Conservation (phyloP, 2,113 vertebrate species). For the Odobenus rosmarus region DNA sequence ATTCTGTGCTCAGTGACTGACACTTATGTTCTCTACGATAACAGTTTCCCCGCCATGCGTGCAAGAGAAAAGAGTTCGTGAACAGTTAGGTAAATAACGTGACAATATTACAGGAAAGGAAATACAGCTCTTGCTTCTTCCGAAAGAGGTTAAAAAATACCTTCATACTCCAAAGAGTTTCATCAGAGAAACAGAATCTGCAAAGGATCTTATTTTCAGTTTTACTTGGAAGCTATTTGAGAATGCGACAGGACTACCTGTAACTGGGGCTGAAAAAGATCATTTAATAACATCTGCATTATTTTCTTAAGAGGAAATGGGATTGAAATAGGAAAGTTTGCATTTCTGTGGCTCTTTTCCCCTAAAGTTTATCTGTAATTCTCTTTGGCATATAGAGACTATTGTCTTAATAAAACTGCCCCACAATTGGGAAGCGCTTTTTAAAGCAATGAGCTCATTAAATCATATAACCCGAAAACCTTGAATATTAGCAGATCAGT, state of each 20-base stretch:
- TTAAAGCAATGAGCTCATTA: not conserved
- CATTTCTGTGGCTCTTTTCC: not conserved
- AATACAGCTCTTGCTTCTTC: not conserved
- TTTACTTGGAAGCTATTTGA: conserved; percentile 34
- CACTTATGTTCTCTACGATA: not conserved
- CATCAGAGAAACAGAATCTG: conserved; percentile 16
- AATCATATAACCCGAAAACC: not conserved
- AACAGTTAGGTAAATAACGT: not conserved
- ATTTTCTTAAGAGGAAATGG: conserved; percentile 9
- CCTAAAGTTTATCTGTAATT: not conserved
- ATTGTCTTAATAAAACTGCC: conserved; percentile 41
- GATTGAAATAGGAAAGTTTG: not conserved
- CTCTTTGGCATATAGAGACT: not conserved
- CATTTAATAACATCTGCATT: not conserved
- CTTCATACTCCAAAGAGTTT: not conserved
- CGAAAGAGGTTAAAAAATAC: not conserved
- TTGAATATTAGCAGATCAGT: conserved; percentile 16
- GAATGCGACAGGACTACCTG: not conserved
- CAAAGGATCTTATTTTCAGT: not conserved
- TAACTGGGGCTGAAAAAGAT: not conserved
- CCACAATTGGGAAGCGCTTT: not conserved
- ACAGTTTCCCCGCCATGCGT: not conserved
- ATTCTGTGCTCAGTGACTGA: not conserved
- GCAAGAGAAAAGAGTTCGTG: not conserved
- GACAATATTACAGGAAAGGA: not conserved